phyloP scores from a whole-genome alignment of 2,113 vertebrate genomes.

The Saiga tatarica region DNA sequence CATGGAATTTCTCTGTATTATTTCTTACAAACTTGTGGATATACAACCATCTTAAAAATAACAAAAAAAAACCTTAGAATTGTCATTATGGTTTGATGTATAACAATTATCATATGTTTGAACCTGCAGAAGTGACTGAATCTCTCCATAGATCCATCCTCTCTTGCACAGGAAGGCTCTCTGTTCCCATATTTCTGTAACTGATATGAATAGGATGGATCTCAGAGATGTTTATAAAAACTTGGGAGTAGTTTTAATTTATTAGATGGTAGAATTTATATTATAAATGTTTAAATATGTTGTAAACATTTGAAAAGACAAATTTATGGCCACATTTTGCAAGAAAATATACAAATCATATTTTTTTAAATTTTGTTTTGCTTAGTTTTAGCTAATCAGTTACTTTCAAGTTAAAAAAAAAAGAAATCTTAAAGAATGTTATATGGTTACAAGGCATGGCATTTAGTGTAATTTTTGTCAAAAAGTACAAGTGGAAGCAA shows the following conservation, averaged over 20 bases:
- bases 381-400: background rate
- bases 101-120: background rate
- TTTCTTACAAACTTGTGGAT: background rate
- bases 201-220: background rate
- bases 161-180: background rate
- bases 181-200: background rate
- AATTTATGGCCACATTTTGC: background rate
- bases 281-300: background rate
- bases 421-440: background rate
- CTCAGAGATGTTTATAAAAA: background rate
- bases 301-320: background rate
- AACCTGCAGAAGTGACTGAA: background rate
- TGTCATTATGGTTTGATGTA: background rate
- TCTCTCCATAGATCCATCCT: background rate
- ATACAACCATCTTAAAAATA: background rate
- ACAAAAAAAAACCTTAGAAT: background rate
- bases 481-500: slow-evolving; percentile 36
- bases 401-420: background rate
- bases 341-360: background rate
- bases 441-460: background rate
- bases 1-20: background rate
- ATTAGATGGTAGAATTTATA: background rate
- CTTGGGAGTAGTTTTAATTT: background rate
- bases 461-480: slow-evolving; percentile 60
- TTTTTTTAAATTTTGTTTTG: background rate